Conservation (phyloP, 2,113 vertebrate species). For the Rhadina sibilatrix region DNA sequence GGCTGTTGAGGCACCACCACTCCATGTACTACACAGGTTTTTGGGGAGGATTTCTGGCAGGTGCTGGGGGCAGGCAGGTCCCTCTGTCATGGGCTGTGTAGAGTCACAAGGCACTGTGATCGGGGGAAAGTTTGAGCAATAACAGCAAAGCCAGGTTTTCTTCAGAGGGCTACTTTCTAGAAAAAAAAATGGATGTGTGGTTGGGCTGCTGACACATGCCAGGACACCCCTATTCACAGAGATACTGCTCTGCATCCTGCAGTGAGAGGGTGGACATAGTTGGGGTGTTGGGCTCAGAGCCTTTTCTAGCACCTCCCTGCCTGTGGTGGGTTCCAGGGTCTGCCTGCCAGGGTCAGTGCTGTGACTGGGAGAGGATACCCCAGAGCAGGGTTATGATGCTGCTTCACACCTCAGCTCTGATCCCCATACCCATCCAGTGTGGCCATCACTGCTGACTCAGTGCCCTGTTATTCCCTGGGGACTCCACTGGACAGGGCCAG, state of each 20-base stretch:
- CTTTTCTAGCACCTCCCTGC: neutral
- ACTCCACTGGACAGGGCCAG: neutral
- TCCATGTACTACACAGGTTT: neutral
- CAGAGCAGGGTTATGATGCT: neutral
- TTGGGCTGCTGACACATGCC: neutral
- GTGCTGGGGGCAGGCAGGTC: neutral
- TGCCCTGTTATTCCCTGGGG: neutral
- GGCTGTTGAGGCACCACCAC: fast-evolving
- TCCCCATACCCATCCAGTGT: neutral
- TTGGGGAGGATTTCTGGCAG: neutral
- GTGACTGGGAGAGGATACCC: fast-evolving
- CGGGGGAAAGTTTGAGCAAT: fast-evolving
- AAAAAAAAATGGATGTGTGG: neutral
- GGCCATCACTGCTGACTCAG: fast-evolving
- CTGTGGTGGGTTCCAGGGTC: fast-evolving
- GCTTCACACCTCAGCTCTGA: fast-evolving
- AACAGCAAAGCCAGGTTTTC: neutral
- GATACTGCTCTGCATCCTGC: neutral
- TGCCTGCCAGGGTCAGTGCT: neutral
- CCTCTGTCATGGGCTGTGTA: fast-evolving
- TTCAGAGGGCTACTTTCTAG: neutral
- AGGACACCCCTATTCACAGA: neutral
- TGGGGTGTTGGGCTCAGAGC: fast-evolving
- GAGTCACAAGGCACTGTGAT: neutral
- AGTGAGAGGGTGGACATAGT: neutral